These are phyloP conservation scores for Amphiprion clarkii DNA, from an alignment of 2,797 vertebrate genomes.

Conservation along the genomic window DNA sequence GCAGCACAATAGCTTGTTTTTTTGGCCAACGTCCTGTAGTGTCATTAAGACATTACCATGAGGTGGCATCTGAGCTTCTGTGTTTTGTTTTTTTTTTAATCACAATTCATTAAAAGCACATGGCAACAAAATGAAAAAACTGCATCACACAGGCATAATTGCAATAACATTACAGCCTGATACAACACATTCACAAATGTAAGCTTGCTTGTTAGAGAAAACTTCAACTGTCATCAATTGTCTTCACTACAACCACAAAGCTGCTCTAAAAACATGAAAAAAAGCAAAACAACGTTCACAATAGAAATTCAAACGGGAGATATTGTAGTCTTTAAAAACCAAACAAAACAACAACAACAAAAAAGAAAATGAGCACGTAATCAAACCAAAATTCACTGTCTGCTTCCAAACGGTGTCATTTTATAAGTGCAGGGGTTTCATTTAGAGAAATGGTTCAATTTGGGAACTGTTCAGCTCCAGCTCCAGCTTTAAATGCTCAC, in stretches of 20 bases:
- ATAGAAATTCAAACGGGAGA: constrained; percentile 5
- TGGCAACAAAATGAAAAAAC: constrained; percentile 33
- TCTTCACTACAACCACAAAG: constrained; percentile 64
- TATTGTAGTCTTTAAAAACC: background rate
- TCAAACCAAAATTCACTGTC: background rate
- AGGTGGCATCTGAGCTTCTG: background rate
- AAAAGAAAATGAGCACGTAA: background rate
- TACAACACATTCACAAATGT: constrained; percentile 42
- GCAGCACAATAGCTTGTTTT: constrained; percentile 27
- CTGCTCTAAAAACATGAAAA: constrained; percentile 42
- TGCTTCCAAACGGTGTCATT: background rate
- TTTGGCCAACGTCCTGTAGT: constrained; percentile 6
- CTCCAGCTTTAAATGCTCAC: constrained; percentile 9
- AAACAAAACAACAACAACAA: no score
- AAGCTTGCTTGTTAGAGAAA: constrained; percentile 46
- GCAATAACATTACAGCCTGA: constrained; percentile 37
- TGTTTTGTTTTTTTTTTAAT: background rate
- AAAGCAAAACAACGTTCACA: constrained; percentile 24
- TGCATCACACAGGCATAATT: background rate
- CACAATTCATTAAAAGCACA: constrained; percentile 36
- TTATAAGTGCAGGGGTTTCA: constrained; percentile 34
- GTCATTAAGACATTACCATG: constrained; percentile 6
- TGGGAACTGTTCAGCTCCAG: background rate
- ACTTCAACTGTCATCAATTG: constrained; percentile 54
- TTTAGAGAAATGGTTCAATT: background rate